These are phyloP conservation scores for Agrotis ipsilon DNA, from an alignment of 2,888 invertebrate genomes.

Conservation along the genomic window DNA sequence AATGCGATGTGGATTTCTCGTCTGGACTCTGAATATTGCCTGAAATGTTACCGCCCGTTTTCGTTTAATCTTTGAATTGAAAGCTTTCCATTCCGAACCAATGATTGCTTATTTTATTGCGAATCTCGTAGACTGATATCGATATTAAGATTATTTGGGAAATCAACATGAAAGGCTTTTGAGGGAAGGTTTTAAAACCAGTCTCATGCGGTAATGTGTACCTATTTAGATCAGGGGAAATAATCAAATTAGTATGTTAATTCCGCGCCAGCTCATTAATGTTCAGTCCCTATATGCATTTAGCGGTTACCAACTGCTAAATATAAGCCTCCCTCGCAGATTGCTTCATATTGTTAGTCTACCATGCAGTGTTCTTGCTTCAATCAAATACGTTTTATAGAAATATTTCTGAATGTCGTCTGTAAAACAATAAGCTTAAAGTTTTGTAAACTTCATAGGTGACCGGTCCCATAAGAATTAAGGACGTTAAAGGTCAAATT, in stretches of 20 bases:
- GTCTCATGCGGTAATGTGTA: constrained; percentile 8
- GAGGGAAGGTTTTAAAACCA: background rate
- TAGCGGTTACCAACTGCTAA: constrained; percentile 31
- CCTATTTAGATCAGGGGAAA: constrained; percentile 33
- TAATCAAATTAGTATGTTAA: constrained; percentile 33
- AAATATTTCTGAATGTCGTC: constrained; percentile 4
- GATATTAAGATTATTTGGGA: constrained; percentile 10
- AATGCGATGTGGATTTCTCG: constrained; percentile 66
- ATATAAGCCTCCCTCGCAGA: constrained; percentile 34
- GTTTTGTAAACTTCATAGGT: constrained; percentile 12
- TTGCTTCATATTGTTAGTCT: constrained; percentile 24
- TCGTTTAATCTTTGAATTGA: constrained; percentile 52
- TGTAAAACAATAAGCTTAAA: constrained; percentile 12
- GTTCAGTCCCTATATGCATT: constrained; percentile 15
- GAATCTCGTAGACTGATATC: constrained; percentile 1
- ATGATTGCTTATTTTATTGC: constrained; percentile 51
- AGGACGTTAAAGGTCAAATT: background rate
- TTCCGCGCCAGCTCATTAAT: constrained; percentile 31
- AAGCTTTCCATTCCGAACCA: constrained; percentile 31
- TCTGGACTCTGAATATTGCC: constrained; percentile 61
- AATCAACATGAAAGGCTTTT: background rate
- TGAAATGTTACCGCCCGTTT: constrained; percentile 59
- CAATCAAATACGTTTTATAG: constrained; percentile 18
- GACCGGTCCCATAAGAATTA: constrained; percentile 11
- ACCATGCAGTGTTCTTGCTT: constrained; percentile 1